Conservation (phyloP, 2,888 invertebrate genomes). For the Baccha elongata region DNA sequence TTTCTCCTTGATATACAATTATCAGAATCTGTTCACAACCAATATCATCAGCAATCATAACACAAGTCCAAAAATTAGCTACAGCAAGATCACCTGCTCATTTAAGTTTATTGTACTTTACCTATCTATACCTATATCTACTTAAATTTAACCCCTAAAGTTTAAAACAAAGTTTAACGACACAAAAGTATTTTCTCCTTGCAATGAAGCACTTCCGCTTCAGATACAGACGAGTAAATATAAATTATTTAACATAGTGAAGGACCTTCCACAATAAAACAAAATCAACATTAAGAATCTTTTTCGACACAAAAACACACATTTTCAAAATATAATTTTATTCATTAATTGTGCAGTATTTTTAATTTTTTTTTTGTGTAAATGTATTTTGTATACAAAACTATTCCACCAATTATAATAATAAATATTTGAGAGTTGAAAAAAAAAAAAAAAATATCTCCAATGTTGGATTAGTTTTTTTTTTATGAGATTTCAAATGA, state of each 20-base stretch:
- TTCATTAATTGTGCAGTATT: constrained; percentile 56
- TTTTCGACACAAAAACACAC: constrained; percentile 35
- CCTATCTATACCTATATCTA: constrained; percentile 8
- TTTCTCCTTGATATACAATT: constrained; percentile 64
- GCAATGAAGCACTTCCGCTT: constrained; percentile 65
- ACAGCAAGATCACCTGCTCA: constrained; percentile 29
- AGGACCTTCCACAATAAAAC: constrained; percentile 25
- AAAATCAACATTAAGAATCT: constrained; percentile 17
- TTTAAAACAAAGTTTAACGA: constrained; percentile 65
- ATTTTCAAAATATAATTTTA: constrained; percentile 41
- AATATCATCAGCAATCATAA: not conserved
- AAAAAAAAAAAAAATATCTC: constrained; percentile 66
- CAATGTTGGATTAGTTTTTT: not conserved
- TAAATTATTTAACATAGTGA: constrained; percentile 4
- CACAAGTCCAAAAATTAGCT: constrained; percentile 6
- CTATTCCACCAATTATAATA: constrained; percentile 49
- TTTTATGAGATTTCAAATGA: constrained; percentile 14
- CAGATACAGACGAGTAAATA: constrained; percentile 43
- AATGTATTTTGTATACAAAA: constrained; percentile 12
- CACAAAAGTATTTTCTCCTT: constrained; percentile 66
- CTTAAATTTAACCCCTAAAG: constrained; percentile 67
- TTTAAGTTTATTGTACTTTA: not conserved
- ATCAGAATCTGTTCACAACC: constrained; percentile 44
- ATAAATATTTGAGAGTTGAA: constrained; percentile 60
- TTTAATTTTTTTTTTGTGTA: constrained; percentile 12